Evolutionary conservation across 2,888 invertebrate genomes (phyloP).

Genomic region (Piscicola geometra): DNA sequence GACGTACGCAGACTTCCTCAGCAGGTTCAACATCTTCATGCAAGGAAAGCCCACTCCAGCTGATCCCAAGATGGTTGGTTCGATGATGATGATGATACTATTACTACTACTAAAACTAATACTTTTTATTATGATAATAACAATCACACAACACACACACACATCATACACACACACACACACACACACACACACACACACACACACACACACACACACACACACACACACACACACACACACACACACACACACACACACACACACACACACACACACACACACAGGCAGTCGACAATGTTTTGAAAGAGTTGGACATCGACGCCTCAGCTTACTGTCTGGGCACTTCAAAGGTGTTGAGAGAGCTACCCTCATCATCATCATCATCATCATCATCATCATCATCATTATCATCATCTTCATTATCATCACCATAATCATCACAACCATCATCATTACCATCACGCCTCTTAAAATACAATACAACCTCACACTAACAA

Average conservation of each 20-base stretch:
- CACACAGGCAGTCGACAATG: slow-evolving; percentile 67
- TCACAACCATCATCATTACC: no score
- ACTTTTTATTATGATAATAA: not conserved
- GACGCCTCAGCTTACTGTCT: slow-evolving; percentile 80
- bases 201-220: no score
- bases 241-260: no score
- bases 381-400: no score
- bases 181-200: no score
- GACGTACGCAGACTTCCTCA: slow-evolving; percentile 82
- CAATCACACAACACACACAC: no score
- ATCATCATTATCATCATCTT: no score
- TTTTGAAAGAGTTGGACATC: slow-evolving; percentile 75
- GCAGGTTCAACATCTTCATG: slow-evolving; percentile 63
- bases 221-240: no score
- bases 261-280: not conserved
- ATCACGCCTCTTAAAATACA: no score
- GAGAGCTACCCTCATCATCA: not conserved
- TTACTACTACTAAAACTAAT: not conserved
- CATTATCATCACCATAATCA: not conserved
- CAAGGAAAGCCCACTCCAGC: slow-evolving; percentile 14
- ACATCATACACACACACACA: no score
- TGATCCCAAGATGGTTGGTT: not conserved
- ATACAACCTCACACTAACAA: no score
- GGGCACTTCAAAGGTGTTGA: slow-evolving; percentile 58
- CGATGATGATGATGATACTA: not conserved